Conservation (phyloP, 2,113 vertebrate species). For the Melanerpes aurifrons region DNA sequence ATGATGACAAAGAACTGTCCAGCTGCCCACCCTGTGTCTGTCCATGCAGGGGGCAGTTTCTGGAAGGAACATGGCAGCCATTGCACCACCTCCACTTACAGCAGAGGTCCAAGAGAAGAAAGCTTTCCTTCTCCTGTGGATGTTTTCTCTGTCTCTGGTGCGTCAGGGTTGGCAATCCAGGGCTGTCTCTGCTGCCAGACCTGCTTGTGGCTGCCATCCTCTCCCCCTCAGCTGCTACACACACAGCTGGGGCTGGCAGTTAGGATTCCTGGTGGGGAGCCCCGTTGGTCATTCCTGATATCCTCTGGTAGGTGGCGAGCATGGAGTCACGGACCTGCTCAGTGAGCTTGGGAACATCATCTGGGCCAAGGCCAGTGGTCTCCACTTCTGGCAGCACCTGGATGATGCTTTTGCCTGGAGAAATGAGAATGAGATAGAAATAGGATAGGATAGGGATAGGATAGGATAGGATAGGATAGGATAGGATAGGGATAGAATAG, state of each 20-base stretch:
- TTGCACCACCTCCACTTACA: background rate
- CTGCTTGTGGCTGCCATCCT: background rate
- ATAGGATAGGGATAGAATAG: no score
- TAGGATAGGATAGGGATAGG: no score
- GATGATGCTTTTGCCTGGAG: constrained; percentile 20
- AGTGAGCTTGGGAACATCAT: background rate
- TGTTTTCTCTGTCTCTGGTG: background rate
- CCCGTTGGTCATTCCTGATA: background rate
- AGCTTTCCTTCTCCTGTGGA: background rate
- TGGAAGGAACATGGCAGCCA: background rate
- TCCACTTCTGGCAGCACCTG: constrained; percentile 51
- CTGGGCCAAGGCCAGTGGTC: background rate
- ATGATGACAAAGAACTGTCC: background rate
- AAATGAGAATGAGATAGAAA: background rate
- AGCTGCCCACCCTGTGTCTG: background rate
- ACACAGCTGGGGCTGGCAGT: background rate
- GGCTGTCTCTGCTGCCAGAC: background rate
- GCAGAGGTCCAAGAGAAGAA: background rate
- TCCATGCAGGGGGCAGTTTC: background rate
- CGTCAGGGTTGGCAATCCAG: background rate
- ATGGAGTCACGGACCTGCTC: constrained; percentile 42
- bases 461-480: no score
- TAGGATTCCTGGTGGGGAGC: background rate
- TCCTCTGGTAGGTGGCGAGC: background rate
- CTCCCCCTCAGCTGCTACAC: background rate